A percentile compares a stretch with the other conserved stretches of the same genome.
Evolutionary conservation across 2,888 invertebrate genomes (phyloP).

Genomic region (Actias luna): DNA sequence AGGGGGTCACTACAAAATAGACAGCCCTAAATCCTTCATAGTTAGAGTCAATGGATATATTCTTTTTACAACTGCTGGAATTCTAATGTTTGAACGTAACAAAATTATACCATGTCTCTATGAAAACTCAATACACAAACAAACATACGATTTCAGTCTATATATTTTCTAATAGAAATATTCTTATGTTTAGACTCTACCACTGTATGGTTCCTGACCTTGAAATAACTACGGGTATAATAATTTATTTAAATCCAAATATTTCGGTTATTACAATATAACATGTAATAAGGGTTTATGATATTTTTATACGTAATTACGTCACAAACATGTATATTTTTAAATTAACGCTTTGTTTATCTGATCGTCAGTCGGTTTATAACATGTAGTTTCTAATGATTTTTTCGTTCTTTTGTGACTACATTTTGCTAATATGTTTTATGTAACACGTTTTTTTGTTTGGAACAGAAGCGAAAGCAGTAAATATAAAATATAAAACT

Average conservation of each 20-base stretch:
- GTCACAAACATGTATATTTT: background rate
- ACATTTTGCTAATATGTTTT: background rate
- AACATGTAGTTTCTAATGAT: background rate
- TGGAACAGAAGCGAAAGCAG: too few relatives aligned
- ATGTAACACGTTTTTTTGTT: too few relatives aligned
- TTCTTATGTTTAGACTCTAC: background rate
- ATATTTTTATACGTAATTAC: background rate
- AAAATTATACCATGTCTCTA: background rate
- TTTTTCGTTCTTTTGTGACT: background rate
- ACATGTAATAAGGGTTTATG: background rate
- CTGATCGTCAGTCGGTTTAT: background rate
- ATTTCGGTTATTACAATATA: background rate
- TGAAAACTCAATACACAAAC: background rate
- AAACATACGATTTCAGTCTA: background rate
- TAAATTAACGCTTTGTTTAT: background rate
- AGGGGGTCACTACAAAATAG: background rate
- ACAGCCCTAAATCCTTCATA: background rate
- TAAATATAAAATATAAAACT: too few relatives aligned
- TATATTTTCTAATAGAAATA: conserved; percentile 10
- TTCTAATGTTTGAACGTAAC: background rate
- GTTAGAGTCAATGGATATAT: background rate
- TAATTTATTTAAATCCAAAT: background rate
- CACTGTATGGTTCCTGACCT: background rate
- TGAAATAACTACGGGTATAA: background rate
- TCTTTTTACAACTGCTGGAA: background rate